Base-by-base conservation (phyloP, 2,113 vertebrate species). In the Probosciger aterrimus region DNA sequence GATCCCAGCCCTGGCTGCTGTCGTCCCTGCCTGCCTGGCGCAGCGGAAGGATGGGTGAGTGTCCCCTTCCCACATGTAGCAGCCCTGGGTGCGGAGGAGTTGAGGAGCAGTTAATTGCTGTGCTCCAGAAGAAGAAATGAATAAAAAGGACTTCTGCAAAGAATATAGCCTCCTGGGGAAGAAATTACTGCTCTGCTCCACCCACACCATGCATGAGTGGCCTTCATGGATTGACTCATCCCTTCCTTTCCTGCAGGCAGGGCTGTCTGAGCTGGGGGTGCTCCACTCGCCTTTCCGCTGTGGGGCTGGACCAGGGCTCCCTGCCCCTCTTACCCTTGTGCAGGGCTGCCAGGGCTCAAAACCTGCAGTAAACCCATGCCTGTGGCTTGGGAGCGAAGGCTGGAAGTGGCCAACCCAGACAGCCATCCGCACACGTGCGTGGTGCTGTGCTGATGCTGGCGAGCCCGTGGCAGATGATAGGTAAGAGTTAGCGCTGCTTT, bases 381-480 rank as follows among this genome's bases (percentile, higher is more conserved):
- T 30, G 70, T 17, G 84, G 22, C 41, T 30, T 14, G 24, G 24
- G 22, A 62, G 13, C 0, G 24, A 69, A 14, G 65, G 9, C 43
- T 46, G 3, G 0, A 25, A 23, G 53, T 7, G 57, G 12, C 37
- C 47, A 2, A 23, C 3, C 5, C 55, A 39, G 55, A 7, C 24
- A 5, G 4, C 9, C 3, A 0, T 7, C 37, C 0, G 1, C 59
- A 27, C 22, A 5, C 0, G 0, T 14, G 37, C 1, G 0, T 1
- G 43, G 46, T 11, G 82, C n/a, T 6, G 52, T 3, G 65, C 53
- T 16, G 47, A 44, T 12, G 23, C 28, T 30, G 68, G 37, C 7
- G 6, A 69, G 70, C 67, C 22, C 5, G 2, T 9, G 68, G 67
- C 24, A 11, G 49, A 2, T 15, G 44, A n/a, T 30, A 19, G 67